Evolutionary conservation across 1,140 invertebrate species (phyloP).

Genomic region (Eurytemora carolleeae): DNA sequence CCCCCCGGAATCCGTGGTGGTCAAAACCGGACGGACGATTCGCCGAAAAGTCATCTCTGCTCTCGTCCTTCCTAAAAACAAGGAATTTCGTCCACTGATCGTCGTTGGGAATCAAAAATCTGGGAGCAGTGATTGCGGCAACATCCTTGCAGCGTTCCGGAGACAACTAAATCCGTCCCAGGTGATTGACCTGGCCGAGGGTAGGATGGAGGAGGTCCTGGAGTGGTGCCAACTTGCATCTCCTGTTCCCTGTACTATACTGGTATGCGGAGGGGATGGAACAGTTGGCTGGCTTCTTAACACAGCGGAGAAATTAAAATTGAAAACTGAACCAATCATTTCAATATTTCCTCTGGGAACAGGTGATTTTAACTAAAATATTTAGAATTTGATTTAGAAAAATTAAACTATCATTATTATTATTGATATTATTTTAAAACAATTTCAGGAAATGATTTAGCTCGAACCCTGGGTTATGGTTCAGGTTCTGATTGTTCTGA

Average conservation of each 20-base stretch:
- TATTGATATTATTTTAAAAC: no score
- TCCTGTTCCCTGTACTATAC: neutral
- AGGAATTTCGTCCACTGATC: neutral
- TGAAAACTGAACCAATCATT: neutral
- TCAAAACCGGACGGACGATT: neutral
- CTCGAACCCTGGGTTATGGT: constrained; percentile 7
- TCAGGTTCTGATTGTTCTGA: neutral
- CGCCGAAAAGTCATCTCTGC: neutral
- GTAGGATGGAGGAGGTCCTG: constrained; percentile 2
- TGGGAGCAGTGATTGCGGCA: neutral
- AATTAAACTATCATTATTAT: no score
- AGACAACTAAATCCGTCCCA: constrained; percentile 8
- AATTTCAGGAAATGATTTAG: constrained; percentile 3
- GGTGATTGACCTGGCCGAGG: constrained; percentile 5
- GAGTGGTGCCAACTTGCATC: neutral
- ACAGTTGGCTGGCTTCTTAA: constrained; percentile 2
- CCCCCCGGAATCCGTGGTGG: neutral
- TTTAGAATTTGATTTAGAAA: no score
- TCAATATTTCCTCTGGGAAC: constrained; percentile 1
- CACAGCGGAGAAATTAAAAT: neutral
- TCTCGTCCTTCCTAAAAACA: neutral
- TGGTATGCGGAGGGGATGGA: constrained; percentile 8
- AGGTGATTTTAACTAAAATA: no score
- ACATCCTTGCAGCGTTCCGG: neutral
- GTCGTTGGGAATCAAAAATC: constrained; percentile 9